These are phyloP conservation scores for Chymomyza amoena DNA, from an alignment of 2,888 invertebrate genomes.

Conservation along the genomic window DNA sequence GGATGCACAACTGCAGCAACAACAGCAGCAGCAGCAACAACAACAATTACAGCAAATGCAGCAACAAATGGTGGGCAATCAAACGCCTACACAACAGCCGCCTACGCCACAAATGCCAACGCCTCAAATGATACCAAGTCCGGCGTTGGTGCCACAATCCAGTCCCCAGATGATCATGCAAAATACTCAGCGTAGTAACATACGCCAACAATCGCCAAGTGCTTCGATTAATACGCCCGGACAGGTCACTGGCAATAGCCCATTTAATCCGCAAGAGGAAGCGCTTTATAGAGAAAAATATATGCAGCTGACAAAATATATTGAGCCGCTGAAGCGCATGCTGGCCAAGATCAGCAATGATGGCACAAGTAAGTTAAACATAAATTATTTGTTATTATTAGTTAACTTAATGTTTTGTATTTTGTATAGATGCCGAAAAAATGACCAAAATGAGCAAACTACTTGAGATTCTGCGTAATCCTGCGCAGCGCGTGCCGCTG, in stretches of 20 bases:
- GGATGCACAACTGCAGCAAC: constrained; percentile 62
- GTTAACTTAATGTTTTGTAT: neutral
- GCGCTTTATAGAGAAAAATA: constrained; percentile 96
- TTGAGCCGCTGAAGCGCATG: constrained; percentile 94
- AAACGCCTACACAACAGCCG: constrained; percentile 74
- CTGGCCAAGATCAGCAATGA: constrained; percentile 92
- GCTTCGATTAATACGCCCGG: constrained; percentile 90
- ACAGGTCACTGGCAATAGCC: constrained; percentile 81
- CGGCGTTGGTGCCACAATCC: constrained; percentile 84
- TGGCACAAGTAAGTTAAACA: constrained; percentile 79
- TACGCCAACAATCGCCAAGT: constrained; percentile 90
- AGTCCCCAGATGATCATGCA: constrained; percentile 83
- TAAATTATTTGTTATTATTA: neutral
- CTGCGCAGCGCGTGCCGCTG: constrained; percentile 91
- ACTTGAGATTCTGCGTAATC: constrained; percentile 93
- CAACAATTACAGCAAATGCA: constrained; percentile 75
- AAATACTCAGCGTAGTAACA: constrained; percentile 80
- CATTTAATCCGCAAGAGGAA: constrained; percentile 87
- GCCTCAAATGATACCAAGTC: constrained; percentile 85
- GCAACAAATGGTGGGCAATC: constrained; percentile 61
- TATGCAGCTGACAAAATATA: constrained; percentile 94
- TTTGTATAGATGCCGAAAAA: constrained; percentile 88
- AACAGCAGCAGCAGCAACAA: constrained; percentile 71
- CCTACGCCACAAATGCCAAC: constrained; percentile 75
- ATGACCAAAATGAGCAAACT: constrained; percentile 96